phyloP scores from a whole-genome alignment of 2,888 invertebrate species.

The Drosophila kanekoi region DNA sequence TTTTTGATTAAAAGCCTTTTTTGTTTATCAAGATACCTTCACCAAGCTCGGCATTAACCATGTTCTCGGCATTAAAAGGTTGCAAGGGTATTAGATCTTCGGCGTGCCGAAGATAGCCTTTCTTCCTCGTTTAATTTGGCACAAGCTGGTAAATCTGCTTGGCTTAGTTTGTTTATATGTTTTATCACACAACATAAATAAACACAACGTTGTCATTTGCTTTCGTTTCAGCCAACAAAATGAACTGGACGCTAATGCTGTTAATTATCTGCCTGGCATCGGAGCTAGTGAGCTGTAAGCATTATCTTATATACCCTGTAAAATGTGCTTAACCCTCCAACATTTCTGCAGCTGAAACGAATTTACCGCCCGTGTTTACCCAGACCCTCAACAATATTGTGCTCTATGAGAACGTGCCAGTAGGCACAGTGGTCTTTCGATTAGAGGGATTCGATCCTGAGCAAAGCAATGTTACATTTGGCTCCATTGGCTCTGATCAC shows the following conservation, averaged over 20 bases:
- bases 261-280: conserved; percentile 51
- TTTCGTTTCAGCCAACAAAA: conserved; percentile 51
- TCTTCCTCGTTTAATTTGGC: no score
- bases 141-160: conserved; percentile 26
- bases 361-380: conserved; percentile 90
- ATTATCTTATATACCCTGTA: conserved; percentile 2
- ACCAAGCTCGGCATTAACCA: no score
- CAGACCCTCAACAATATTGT: conserved; percentile 92
- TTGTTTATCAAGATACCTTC: no score
- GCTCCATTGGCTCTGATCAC: conserved; percentile 92
- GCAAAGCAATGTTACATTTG: conserved; percentile 89
- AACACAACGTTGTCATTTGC: conserved; percentile 31
- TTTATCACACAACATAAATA: conserved; percentile 32
- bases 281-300: conserved; percentile 53
- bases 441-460: conserved; percentile 94
- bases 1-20: no score
- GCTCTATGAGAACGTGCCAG: conserved; percentile 91
- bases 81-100: no score
- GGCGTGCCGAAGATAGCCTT: no score
- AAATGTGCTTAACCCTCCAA: conserved; percentile 9
- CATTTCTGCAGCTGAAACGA: conserved; percentile 84
- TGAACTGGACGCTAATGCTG: conserved; percentile 51
- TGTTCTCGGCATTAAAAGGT: no score
- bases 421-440: conserved; percentile 91
- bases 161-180: conserved; percentile 43